Percentiles rank a stretch among this genome's conserved stretches.
Evolutionary conservation across 2,113 vertebrate genomes (phyloP).

Genomic region (Acinonyx jubatus): DNA sequence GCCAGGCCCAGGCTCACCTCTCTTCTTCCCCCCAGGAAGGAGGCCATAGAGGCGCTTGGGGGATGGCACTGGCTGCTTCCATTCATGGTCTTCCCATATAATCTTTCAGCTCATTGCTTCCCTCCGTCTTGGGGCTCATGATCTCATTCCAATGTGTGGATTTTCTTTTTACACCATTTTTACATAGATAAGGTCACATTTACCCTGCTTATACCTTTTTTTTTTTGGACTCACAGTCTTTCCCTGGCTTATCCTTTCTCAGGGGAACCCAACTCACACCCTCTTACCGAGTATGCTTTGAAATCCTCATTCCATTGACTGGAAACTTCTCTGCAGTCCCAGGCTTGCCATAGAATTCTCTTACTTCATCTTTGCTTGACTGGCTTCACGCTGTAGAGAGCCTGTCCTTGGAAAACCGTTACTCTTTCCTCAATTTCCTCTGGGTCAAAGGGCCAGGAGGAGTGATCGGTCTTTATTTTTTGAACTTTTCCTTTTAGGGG

Average conservation of each 20-base stretch:
- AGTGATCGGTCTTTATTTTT: not conserved
- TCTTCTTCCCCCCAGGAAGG: not conserved
- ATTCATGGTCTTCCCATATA: accelerated
- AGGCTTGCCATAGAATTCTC: not conserved
- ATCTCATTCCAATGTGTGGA: not conserved
- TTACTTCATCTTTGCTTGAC: not conserved
- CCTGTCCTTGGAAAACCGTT: not conserved
- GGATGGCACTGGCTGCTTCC: no score
- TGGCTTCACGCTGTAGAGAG: not conserved
- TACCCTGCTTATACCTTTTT: not conserved
- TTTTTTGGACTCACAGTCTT: not conserved
- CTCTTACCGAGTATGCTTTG: not conserved
- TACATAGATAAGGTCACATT: not conserved
- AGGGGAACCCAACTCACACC: not conserved
- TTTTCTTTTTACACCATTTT: not conserved
- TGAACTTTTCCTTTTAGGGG: not conserved
- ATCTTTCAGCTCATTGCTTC: not conserved
- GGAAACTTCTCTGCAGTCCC: not conserved
- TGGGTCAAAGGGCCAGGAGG: not conserved
- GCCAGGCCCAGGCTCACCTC: not conserved
- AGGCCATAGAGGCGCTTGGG: not conserved
- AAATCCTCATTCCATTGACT: not conserved
- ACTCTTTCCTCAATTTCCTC: not conserved
- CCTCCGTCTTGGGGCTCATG: not conserved
- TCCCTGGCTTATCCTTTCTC: not conserved